Conservation (phyloP, 2,888 invertebrate species). For the Thecocarcelia acutangulata region DNA sequence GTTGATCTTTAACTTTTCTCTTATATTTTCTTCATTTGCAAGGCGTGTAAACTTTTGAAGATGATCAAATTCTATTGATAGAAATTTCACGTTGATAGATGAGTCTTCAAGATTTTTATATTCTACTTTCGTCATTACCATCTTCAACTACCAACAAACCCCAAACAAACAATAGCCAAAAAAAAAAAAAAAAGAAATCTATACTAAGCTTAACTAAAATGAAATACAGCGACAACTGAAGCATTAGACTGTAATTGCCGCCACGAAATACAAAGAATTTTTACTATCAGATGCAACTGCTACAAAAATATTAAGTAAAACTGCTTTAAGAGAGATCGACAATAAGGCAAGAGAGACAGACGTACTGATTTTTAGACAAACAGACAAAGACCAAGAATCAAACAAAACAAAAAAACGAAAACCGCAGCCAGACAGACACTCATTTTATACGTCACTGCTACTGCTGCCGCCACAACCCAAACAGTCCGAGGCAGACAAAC, state of each 20-base stretch:
- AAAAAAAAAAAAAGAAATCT: conserved; percentile 15
- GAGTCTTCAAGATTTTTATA: conserved; percentile 21
- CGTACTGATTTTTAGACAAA: conserved; percentile 21
- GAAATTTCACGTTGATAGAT: conserved; percentile 47
- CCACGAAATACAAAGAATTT: conserved; percentile 66
- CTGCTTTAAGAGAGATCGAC: conserved; percentile 40
- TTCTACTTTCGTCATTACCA: conserved; percentile 51
- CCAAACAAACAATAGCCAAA: background rate
- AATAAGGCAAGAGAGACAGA: conserved; percentile 46
- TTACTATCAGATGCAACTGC: conserved; percentile 67
- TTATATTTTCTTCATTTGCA: conserved; percentile 25
- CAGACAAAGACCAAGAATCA: conserved; percentile 48
- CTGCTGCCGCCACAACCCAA: conserved; percentile 46
- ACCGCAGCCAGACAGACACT: conserved; percentile 33
- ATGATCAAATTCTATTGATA: conserved; percentile 49
- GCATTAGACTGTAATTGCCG: conserved; percentile 69
- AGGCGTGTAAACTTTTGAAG: conserved; percentile 45
- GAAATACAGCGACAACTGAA: conserved; percentile 59
- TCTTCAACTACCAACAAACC: conserved; percentile 11
- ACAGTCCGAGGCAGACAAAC: conserved; percentile 12
- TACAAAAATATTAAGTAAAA: conserved; percentile 20
- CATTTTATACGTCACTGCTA: conserved; percentile 59
- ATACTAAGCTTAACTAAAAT: conserved; percentile 43
- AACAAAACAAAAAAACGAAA: conserved; percentile 36
- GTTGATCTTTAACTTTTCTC: conserved; percentile 31